These are phyloP conservation scores for Branchinecta sandiegonensis DNA, from an alignment of 2,888 invertebrate species.

Conservation along the genomic window DNA sequence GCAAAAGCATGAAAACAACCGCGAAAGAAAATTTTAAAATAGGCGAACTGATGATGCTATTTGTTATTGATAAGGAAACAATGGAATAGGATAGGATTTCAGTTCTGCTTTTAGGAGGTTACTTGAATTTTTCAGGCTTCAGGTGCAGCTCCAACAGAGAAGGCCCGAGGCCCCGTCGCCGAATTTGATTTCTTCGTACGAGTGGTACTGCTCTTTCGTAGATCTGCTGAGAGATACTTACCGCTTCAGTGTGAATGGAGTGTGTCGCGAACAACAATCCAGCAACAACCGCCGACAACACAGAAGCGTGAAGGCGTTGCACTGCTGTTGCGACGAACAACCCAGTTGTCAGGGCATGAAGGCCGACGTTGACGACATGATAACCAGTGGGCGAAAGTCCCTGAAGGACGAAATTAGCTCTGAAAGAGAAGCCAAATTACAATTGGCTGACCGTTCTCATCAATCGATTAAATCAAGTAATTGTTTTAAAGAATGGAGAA, in stretches of 20 bases:
- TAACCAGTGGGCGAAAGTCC: slow-evolving; percentile 60
- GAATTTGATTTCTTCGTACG: background rate
- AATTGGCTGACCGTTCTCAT: too few species aligned
- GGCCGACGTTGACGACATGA: slow-evolving; percentile 58
- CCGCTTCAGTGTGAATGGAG: slow-evolving; percentile 78
- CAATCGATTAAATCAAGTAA: too few species aligned
- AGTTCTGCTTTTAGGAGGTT: too few species aligned
- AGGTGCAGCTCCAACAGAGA: too few species aligned
- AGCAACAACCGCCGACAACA: slow-evolving; percentile 50
- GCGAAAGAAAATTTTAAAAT: too few species aligned
- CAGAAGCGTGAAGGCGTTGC: slow-evolving; percentile 16
- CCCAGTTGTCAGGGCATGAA: slow-evolving; percentile 58
- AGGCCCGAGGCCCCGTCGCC: background rate
- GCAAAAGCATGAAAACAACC: too few species aligned
- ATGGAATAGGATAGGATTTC: too few species aligned
- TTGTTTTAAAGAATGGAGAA: too few species aligned
- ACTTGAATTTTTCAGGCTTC: too few species aligned
- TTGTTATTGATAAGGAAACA: too few species aligned
- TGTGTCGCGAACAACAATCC: slow-evolving; percentile 66
- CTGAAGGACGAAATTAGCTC: slow-evolving; percentile 56
- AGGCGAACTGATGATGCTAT: too few species aligned
- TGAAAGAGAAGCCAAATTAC: slow-evolving; percentile 36
- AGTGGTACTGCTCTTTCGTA: background rate
- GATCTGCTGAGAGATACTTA: slow-evolving; percentile 40
- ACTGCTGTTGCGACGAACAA: slow-evolving; percentile 52